Evolutionary conservation across 92 coral and sea anemone genomes (phyloP).

Genomic region (Metridium senile): DNA sequence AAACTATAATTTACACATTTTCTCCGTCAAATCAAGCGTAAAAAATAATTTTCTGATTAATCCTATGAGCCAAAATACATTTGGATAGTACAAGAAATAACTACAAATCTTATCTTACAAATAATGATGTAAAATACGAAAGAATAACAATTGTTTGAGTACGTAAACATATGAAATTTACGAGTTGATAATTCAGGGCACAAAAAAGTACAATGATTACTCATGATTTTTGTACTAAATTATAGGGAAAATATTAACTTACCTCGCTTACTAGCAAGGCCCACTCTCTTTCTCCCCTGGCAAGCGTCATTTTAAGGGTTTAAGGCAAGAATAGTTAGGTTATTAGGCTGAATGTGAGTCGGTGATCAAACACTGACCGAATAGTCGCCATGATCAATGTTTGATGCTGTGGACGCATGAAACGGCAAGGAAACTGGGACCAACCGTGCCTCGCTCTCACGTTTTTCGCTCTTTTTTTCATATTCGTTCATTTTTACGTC

Average conservation of each 20-base stretch:
- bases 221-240: not conserved
- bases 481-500: too few species aligned
- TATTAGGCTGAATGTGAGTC: constrained; percentile 17
- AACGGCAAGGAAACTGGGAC: constrained; percentile 33
- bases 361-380: constrained; percentile 8
- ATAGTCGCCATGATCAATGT: constrained; percentile 35
- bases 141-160: not conserved
- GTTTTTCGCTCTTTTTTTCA: too few species aligned
- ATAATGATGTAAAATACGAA: not conserved
- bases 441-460: constrained; percentile 17
- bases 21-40: not conserved
- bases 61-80: not conserved
- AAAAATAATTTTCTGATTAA: not conserved
- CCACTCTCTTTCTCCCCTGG: constrained; percentile 97
- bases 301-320: constrained; percentile 73
- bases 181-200: not conserved
- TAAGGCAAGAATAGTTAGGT: not conserved
- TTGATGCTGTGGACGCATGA: constrained; percentile 33
- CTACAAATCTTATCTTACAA: not conserved
- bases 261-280: constrained; percentile 92
- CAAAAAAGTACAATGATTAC: not conserved
- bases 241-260: constrained; percentile 11
- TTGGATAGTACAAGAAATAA: not conserved
- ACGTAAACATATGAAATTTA: not conserved
- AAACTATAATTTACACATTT: not conserved